These are phyloP conservation scores for Synergus itoensis DNA, from an alignment of 2,888 invertebrate genomes.

Conservation along the genomic window DNA sequence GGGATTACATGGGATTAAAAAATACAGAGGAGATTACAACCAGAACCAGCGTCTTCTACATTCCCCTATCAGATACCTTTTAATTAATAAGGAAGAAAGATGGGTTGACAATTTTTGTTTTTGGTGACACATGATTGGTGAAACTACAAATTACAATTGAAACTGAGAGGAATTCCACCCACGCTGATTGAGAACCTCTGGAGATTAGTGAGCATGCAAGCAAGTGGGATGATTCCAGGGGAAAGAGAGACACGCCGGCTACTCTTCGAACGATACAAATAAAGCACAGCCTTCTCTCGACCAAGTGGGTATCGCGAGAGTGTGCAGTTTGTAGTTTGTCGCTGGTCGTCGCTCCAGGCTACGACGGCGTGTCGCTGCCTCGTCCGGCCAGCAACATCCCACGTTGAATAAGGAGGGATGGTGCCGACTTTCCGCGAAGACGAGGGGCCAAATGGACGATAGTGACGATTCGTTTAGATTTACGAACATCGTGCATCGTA, in stretches of 20 bases:
- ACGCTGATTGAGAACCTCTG: conserved; percentile 55
- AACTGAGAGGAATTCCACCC: conserved; percentile 7
- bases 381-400: conserved; percentile 71
- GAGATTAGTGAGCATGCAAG: conserved; percentile 54
- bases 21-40: too few species aligned
- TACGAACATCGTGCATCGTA: conserved; percentile 18
- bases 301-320: conserved; percentile 62
- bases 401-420: conserved; percentile 71
- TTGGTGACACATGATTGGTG: neutral
- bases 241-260: conserved; percentile 67
- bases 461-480: conserved; percentile 41
- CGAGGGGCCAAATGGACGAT: conserved; percentile 53
- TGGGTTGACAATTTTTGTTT: neutral
- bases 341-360: conserved; percentile 69
- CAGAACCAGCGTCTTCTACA: too few species aligned
- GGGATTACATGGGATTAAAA: too few species aligned
- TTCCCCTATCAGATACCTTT: too few species aligned
- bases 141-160: conserved; percentile 9
- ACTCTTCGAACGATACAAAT: conserved; percentile 71
- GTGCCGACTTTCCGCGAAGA: conserved; percentile 67
- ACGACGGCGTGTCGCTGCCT: conserved; percentile 73
- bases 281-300: conserved; percentile 65
- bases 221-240: conserved; percentile 58
- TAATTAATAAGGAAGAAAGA: too few species aligned
- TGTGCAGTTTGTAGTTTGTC: conserved; percentile 72